These are phyloP conservation scores for Xiphorhynchus elegans DNA, from an alignment of 2,113 vertebrate species.

Conservation along the genomic window DNA sequence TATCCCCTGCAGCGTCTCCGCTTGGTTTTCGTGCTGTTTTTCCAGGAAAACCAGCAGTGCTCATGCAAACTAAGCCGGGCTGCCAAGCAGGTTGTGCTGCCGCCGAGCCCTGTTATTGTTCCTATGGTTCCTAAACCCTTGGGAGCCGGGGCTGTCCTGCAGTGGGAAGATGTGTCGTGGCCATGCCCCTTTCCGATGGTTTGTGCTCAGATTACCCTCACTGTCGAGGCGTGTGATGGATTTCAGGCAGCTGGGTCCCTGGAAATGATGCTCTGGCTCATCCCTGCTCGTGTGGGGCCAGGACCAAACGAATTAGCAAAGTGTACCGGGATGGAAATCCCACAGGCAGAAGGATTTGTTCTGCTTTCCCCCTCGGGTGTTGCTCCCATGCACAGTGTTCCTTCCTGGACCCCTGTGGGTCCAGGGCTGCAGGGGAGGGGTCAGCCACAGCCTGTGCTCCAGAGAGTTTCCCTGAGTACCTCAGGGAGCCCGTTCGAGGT, in stretches of 20 bases:
- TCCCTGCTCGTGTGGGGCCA: background rate
- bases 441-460: background rate
- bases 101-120: rapidly evolving
- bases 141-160: rapidly evolving
- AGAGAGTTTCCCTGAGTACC: background rate
- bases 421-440: background rate
- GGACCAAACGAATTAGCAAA: background rate
- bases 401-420: rapidly evolving
- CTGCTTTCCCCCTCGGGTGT: background rate
- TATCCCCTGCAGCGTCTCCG: rapidly evolving
- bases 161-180: background rate
- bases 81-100: background rate
- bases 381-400: rapidly evolving
- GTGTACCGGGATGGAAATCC: background rate
- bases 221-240: rapidly evolving
- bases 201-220: rapidly evolving
- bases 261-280: background rate
- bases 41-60: background rate
- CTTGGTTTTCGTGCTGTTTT: background rate
- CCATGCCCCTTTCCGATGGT: rapidly evolving
- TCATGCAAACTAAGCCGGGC: background rate
- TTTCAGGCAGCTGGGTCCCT: background rate
- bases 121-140: rapidly evolving
- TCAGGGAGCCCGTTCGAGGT: background rate
- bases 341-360: rapidly evolving